These are phyloP conservation scores for Teleogryllus occipitalis DNA, from an alignment of 1,140 invertebrate species.

Conservation along the genomic window DNA sequence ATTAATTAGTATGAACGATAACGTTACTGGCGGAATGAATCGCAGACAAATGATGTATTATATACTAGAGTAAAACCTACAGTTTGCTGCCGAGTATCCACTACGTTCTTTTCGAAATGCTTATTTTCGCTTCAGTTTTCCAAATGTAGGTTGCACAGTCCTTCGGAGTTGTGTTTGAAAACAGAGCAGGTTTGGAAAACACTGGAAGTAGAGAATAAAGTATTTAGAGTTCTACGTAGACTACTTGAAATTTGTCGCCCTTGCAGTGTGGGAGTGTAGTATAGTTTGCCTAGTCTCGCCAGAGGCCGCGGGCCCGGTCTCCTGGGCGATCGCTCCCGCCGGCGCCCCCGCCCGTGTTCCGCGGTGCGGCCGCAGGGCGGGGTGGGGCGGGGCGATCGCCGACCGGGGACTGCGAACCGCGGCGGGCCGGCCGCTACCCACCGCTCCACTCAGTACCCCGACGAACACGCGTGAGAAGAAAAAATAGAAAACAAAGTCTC, in stretches of 20 bases:
- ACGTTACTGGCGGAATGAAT: neutral
- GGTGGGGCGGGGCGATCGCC: too few species aligned
- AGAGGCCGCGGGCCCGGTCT: neutral
- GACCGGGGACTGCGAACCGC: neutral
- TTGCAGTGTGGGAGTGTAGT: conserved; percentile 3
- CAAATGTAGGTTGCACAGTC: conserved; percentile 3
- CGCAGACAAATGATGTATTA: conserved; percentile 4
- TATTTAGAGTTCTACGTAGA: neutral
- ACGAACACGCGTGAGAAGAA: neutral
- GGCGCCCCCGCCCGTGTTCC: neutral
- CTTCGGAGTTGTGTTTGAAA: neutral
- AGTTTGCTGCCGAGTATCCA: neutral
- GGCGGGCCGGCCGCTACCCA: neutral
- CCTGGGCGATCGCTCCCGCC: neutral
- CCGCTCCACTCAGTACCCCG: neutral
- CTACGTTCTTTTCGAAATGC: neutral
- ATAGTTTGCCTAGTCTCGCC: neutral
- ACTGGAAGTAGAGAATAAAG: neutral
- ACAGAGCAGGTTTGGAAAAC: conserved; percentile 3
- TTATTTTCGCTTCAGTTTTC: conserved; percentile 1
- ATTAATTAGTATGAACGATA: conserved; percentile 2
- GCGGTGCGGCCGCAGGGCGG: neutral
- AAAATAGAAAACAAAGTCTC: neutral
- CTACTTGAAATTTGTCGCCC: neutral
- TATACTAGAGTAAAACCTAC: conserved; percentile 1